Conservation (phyloP, 2,888 invertebrate genomes). For the Andrena haemorrhoa region DNA sequence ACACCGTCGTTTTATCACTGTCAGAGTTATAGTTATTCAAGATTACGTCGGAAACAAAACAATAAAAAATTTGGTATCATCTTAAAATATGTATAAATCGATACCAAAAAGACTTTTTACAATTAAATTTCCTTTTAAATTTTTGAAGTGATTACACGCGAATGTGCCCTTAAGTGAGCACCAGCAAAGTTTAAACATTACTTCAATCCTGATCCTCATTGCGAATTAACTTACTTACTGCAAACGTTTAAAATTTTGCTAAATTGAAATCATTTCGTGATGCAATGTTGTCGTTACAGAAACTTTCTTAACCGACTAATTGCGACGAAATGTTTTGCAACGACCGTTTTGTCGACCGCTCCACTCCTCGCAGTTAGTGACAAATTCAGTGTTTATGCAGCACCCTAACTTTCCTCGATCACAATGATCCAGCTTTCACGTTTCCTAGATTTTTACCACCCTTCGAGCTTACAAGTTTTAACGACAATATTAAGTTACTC, state of each 20-base stretch:
- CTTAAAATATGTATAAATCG: too few relatives aligned
- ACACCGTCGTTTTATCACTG: too few relatives aligned
- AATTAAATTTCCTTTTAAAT: too few relatives aligned
- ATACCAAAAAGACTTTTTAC: too few relatives aligned
- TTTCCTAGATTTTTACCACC: slow-evolving; percentile 17
- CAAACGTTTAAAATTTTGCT: background rate
- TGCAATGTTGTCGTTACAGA: background rate
- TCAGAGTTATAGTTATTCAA: too few relatives aligned
- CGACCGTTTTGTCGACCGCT: background rate
- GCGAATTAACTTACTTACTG: background rate
- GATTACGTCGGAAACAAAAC: too few relatives aligned
- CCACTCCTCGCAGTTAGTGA: background rate
- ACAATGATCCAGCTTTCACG: background rate
- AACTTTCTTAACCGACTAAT: background rate
- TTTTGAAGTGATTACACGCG: too few relatives aligned
- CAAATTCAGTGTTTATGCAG: background rate
- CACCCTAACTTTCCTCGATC: background rate
- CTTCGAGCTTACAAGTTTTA: slow-evolving; percentile 40
- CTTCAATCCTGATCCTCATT: background rate
- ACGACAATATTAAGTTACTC: slow-evolving; percentile 45
- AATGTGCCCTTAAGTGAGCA: background rate
- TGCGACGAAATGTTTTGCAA: background rate
- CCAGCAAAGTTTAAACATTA: background rate
- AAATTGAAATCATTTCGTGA: background rate
- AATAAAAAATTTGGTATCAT: too few relatives aligned